phyloP scores from a whole-genome alignment of 2,797 vertebrate genomes.

The Pachyuromys duprasi region DNA sequence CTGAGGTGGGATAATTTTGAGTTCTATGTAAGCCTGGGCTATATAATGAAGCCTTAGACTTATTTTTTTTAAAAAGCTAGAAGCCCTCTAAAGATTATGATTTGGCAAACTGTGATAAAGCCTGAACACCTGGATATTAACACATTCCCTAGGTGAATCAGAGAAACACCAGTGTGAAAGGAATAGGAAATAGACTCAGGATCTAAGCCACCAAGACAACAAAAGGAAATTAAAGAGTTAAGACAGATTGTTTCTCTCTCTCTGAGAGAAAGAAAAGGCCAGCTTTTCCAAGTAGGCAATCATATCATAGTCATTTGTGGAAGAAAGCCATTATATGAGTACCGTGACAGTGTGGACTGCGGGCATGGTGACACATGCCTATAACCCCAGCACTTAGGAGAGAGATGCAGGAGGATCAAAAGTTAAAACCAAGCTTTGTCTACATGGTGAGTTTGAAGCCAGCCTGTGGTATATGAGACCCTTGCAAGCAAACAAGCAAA shows the following conservation, averaged over 20 bases:
- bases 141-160: background rate
- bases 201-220: background rate
- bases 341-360: background rate
- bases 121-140: background rate
- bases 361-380: background rate
- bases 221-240: slow-evolving; percentile 19
- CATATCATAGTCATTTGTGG: background rate
- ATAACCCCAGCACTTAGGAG: background rate
- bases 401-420: background rate
- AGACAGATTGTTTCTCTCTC: background rate
- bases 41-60: background rate
- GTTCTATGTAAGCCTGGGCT: background rate
- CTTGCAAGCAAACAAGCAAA: background rate
- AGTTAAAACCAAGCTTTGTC: background rate
- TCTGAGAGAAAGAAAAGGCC: slow-evolving; percentile 41
- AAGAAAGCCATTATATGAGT: background rate
- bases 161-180: background rate
- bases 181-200: slow-evolving; percentile 3
- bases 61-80: too few species aligned
- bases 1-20: background rate
- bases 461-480: background rate
- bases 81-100: background rate
- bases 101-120: background rate
- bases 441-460: background rate
- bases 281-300: background rate